phyloP scores from a whole-genome alignment of 2,888 invertebrate species.

The Rhabditophanes sp. region DNA sequence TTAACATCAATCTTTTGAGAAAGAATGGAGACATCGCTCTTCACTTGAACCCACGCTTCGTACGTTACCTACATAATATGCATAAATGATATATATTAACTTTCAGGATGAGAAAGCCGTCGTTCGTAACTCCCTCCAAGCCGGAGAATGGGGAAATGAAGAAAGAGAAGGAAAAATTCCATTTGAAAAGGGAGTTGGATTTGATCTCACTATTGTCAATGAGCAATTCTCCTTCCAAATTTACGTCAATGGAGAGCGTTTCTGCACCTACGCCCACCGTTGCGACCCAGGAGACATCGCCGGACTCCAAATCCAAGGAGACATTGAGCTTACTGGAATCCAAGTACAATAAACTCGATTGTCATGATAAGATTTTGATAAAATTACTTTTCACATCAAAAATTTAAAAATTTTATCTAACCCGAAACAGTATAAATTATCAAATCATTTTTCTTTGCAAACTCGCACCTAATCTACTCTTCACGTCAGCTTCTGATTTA shows the following conservation, averaged over 20 bases:
- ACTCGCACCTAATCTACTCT: no score
- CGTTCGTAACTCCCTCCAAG: constrained; percentile 28
- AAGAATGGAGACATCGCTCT: constrained; percentile 41
- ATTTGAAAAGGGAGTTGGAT: constrained; percentile 41
- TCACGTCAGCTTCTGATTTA: no score
- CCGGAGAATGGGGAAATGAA: constrained; percentile 41
- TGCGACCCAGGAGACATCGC: constrained; percentile 38
- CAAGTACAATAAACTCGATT: constrained; percentile 38
- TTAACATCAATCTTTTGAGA: constrained; percentile 21
- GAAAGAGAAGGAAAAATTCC: constrained; percentile 39
- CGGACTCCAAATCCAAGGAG: constrained; percentile 35
- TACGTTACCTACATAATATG: constrained; percentile 24
- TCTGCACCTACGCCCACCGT: constrained; percentile 42
- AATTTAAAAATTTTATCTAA: no score
- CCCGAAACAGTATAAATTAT: no score
- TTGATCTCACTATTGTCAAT: constrained; percentile 35
- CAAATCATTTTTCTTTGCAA: no score
- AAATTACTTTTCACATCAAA: no score
- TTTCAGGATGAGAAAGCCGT: constrained; percentile 27
- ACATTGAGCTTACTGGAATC: constrained; percentile 37
- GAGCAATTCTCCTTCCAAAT: constrained; percentile 40
- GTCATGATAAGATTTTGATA: no score
- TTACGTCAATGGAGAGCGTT: constrained; percentile 41
- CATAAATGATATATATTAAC: no score
- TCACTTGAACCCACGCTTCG: constrained; percentile 41